Conservation (phyloP, 2,888 invertebrate genomes). For the Candidula unifasciata region DNA sequence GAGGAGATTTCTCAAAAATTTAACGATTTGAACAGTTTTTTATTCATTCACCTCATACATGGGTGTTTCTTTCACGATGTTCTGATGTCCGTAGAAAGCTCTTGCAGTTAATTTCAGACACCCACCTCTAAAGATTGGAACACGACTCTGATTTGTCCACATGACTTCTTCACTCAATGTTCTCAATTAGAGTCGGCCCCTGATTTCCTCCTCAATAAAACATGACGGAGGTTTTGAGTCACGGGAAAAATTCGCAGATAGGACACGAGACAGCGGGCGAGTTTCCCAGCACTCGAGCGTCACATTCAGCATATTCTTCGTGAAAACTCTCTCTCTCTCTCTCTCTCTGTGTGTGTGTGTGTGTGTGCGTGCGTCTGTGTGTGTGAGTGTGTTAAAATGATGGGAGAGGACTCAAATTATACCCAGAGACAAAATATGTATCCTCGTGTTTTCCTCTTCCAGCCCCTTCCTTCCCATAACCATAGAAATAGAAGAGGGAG, state of each 20-base stretch:
- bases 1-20: conserved; percentile 23
- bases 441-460: too few relatives aligned
- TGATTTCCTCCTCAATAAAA: conserved; percentile 15
- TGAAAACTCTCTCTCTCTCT: too few relatives aligned
- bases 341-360: too few relatives aligned
- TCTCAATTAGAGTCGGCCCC: conserved; percentile 6
- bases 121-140: neutral
- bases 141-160: conserved; percentile 31
- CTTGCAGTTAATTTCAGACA: conserved; percentile 23
- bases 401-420: too few relatives aligned
- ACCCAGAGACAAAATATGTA: too few relatives aligned
- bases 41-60: conserved; percentile 1
- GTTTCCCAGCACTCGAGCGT: neutral
- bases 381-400: too few relatives aligned
- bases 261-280: neutral
- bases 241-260: neutral
- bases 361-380: too few relatives aligned
- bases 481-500: too few relatives aligned
- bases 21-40: conserved; percentile 15
- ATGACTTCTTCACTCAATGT: conserved; percentile 22
- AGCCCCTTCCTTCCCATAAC: too few relatives aligned
- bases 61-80: neutral
- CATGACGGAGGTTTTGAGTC: neutral
- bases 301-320: neutral
- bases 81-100: conserved; percentile 14